These are phyloP conservation scores for Paedocypris micromegethes DNA, from an alignment of 2,797 vertebrate genomes.

Conservation along the genomic window DNA sequence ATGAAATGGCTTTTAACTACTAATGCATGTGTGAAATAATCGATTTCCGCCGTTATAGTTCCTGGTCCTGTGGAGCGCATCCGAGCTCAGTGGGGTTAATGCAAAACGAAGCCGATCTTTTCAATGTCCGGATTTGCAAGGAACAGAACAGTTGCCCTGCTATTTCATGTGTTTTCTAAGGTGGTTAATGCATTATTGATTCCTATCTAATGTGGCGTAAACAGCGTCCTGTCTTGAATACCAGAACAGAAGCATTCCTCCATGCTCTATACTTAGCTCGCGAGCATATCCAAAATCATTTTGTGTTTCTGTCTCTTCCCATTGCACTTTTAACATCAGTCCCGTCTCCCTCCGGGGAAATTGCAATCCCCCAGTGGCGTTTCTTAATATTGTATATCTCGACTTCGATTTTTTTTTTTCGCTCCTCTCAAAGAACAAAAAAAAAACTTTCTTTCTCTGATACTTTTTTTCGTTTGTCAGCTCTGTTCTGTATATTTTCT, in stretches of 20 bases:
- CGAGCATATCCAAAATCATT: too few species aligned
- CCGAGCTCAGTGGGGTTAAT: slow-evolving; percentile 52
- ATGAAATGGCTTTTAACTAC: slow-evolving; percentile 52
- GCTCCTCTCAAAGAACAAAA: slow-evolving; percentile 4
- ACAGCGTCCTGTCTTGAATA: slow-evolving; percentile 54
- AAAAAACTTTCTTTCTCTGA: neutral
- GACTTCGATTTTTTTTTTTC: slow-evolving; percentile 10
- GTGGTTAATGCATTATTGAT: slow-evolving; percentile 73
- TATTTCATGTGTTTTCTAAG: slow-evolving; percentile 60
- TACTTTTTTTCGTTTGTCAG: slow-evolving; percentile 30
- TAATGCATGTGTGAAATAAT: slow-evolving; percentile 49
- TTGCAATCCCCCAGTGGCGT: too few species aligned
- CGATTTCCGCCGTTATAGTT: slow-evolving; percentile 49
- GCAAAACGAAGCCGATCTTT: slow-evolving; percentile 56
- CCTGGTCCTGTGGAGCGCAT: slow-evolving; percentile 38
- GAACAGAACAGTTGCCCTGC: slow-evolving; percentile 54
- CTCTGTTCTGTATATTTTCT: slow-evolving; percentile 29
- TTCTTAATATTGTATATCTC: neutral
- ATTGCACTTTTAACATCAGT: too few species aligned
- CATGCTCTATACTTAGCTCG: too few species aligned
- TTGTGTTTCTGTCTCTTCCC: too few species aligned
- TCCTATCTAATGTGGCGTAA: slow-evolving; percentile 62
- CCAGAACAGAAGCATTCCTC: slow-evolving; percentile 36
- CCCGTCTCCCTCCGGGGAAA: too few species aligned
- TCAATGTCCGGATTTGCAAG: slow-evolving; percentile 60